These are phyloP conservation scores for Poeciliopsis turneri DNA, from an alignment of 2,797 vertebrate genomes.

Conservation along the genomic window DNA sequence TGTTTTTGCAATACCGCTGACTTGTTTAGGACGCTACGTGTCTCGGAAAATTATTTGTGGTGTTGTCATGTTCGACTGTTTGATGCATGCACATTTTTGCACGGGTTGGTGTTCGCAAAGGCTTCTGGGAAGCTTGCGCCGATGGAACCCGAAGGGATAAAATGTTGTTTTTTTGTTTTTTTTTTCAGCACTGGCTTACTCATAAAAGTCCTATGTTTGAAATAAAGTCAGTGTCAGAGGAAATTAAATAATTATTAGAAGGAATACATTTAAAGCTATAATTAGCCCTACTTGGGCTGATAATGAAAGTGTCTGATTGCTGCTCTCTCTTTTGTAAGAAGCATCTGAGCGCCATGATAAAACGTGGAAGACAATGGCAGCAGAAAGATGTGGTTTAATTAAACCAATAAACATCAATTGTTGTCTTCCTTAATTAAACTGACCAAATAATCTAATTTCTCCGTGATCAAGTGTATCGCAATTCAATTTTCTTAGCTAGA, in stretches of 20 bases:
- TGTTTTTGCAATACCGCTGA: constrained; percentile 18
- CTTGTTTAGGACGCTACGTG: constrained; percentile 22
- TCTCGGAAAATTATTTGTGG: constrained; percentile 5
- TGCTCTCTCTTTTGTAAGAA: background rate
- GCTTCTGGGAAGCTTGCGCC: background rate
- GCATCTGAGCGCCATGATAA: background rate
- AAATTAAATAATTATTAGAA: constrained; percentile 1
- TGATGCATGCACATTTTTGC: background rate
- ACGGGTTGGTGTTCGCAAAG: background rate
- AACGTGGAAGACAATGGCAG: constrained; percentile 1
- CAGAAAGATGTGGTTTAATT: constrained; percentile 16
- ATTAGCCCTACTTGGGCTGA: background rate
- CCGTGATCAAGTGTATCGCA: constrained; percentile 20
- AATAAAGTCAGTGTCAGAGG: background rate
- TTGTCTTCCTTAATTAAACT: constrained; percentile 29
- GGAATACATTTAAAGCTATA: constrained; percentile 1
- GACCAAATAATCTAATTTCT: constrained; percentile 24
- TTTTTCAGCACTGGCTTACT: background rate
- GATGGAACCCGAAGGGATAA: background rate
- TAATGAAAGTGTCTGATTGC: constrained; percentile 1
- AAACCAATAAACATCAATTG: constrained; percentile 18
- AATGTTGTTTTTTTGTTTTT: background rate
- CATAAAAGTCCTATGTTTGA: background rate
- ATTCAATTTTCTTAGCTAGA: constrained; percentile 24
- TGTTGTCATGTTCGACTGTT: background rate